Evolutionary conservation across 1,140 invertebrate species (phyloP).

Genomic region (Micrasema longulum): DNA sequence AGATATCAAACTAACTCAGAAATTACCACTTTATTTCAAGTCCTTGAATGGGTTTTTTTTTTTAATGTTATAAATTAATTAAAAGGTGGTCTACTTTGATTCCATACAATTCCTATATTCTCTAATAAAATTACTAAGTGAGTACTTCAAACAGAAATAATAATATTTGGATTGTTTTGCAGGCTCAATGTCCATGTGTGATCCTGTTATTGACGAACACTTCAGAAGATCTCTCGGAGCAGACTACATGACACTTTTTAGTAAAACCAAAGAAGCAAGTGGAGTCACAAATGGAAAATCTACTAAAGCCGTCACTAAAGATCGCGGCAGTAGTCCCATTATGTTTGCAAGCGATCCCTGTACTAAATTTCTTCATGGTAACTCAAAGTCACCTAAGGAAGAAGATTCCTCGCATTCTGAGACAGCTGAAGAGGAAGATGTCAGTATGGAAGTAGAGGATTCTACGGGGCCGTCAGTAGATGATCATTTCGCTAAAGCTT

Average conservation of each 20-base stretch:
- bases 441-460: slow-evolving; percentile 66
- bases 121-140: too few relatives aligned
- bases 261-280: slow-evolving; percentile 65
- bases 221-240: slow-evolving; percentile 92
- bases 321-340: slow-evolving; percentile 65
- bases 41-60: too few relatives aligned
- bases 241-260: slow-evolving; percentile 85
- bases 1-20: too few relatives aligned
- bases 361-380: slow-evolving; percentile 57
- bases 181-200: slow-evolving; percentile 78
- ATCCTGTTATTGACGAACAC: slow-evolving; percentile 95
- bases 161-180: too few relatives aligned
- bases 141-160: too few relatives aligned
- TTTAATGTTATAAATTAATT: too few relatives aligned
- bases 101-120: too few relatives aligned
- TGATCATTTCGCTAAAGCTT: slow-evolving; percentile 96
- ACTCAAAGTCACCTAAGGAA: slow-evolving; percentile 56
- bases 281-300: slow-evolving; percentile 59
- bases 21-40: too few relatives aligned
- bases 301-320: slow-evolving; percentile 58
- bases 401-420: slow-evolving; percentile 59
- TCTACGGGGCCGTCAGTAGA: slow-evolving; percentile 77
- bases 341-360: slow-evolving; percentile 58
- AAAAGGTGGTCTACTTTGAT: too few relatives aligned
- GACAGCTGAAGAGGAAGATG: slow-evolving; percentile 39